These are phyloP conservation scores for Jacana jacana DNA, from an alignment of 2,113 vertebrate species.

Conservation along the genomic window DNA sequence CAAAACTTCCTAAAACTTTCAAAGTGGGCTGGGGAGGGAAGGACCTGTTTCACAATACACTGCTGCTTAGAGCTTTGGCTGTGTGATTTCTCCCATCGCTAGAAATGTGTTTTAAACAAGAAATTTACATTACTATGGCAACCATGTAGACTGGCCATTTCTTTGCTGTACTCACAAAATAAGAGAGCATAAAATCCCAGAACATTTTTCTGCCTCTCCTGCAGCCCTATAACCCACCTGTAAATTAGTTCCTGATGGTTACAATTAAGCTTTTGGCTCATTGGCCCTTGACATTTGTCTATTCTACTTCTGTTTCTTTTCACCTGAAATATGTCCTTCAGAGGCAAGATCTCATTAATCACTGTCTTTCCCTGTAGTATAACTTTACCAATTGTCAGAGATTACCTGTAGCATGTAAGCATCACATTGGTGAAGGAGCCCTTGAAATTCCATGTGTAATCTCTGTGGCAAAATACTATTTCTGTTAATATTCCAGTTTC, in stretches of 20 bases:
- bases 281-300: not conserved
- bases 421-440: not conserved
- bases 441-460: conserved; percentile 31
- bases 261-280: not conserved
- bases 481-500: conserved; percentile 28
- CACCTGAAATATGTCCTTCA: not conserved
- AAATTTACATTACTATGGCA: not conserved
- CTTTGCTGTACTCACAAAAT: not conserved
- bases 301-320: not conserved
- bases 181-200: not conserved
- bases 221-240: not conserved
- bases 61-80: not conserved
- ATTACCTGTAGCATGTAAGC: conserved; percentile 7
- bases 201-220: not conserved
- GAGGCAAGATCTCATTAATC: conserved; percentile 21
- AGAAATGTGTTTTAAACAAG: not conserved
- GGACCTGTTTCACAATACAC: not conserved
- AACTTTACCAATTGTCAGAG: conserved; percentile 6
- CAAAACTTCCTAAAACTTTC: not conserved
- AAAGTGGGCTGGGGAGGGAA: not conserved
- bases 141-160: not conserved
- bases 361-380: not conserved
- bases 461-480: not conserved
- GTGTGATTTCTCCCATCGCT: not conserved
- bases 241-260: not conserved